These are phyloP conservation scores for Boleophthalmus pectinirostris DNA, from an alignment of 2,113 vertebrate genomes.

Conservation along the genomic window DNA sequence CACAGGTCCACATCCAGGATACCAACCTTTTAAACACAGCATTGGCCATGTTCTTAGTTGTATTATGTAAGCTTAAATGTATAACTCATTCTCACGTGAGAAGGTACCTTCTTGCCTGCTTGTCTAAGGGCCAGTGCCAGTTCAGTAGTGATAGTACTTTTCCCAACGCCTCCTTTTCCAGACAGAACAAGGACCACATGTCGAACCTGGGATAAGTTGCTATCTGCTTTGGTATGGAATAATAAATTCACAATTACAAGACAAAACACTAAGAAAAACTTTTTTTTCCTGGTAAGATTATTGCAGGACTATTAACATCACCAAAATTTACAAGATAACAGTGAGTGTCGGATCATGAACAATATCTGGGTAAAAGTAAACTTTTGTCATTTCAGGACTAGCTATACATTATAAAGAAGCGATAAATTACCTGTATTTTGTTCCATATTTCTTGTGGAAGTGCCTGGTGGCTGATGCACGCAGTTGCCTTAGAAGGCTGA, in stretches of 20 bases:
- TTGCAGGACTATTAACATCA: constrained; percentile 2
- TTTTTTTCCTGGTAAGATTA: background rate
- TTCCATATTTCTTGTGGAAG: constrained; percentile 53
- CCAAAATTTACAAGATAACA: constrained; percentile 16
- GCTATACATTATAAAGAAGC: background rate
- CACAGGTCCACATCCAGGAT: constrained; percentile 94
- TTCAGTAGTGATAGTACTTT: constrained; percentile 90
- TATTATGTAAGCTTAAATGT: background rate
- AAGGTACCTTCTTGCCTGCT: constrained; percentile 84
- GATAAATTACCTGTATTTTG: constrained; percentile 52
- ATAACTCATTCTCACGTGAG: constrained; percentile 29
- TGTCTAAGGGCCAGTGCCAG: constrained; percentile 85
- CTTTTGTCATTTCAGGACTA: background rate
- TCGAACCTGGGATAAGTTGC: constrained; percentile 77
- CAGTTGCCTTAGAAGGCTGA: background rate
- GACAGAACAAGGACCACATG: constrained; percentile 90
- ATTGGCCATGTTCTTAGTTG: background rate
- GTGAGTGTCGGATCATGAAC: background rate
- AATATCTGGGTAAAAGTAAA: background rate
- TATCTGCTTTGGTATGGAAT: constrained; percentile 47
- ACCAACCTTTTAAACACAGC: constrained; percentile 81
- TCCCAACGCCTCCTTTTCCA: constrained; percentile 94
- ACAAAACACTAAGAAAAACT: background rate
- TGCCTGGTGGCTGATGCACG: background rate
- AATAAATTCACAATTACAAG: background rate